These are phyloP conservation scores for Leptura quadrifasciata DNA, from an alignment of 2,888 invertebrate genomes.

Conservation along the genomic window DNA sequence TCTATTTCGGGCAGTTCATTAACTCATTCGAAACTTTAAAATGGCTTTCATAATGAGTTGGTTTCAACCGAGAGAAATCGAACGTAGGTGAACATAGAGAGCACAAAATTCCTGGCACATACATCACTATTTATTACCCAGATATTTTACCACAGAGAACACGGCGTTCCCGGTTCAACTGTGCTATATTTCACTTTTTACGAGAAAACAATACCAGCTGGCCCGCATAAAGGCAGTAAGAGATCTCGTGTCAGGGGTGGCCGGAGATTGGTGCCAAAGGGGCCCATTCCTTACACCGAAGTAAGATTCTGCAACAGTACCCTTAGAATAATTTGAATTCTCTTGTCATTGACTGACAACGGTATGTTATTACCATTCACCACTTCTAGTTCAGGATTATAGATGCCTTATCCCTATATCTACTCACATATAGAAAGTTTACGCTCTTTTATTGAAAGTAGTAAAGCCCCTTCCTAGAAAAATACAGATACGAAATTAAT, in stretches of 20 bases:
- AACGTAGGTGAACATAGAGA: constrained; percentile 36
- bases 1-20: constrained; percentile 11
- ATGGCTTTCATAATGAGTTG: constrained; percentile 28
- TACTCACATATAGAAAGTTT: no score
- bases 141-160: constrained; percentile 55
- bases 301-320: not conserved
- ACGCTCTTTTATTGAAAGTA: no score
- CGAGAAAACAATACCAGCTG: constrained; percentile 57
- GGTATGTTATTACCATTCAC: not conserved
- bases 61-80: constrained; percentile 29
- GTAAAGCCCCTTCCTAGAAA: no score
- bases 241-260: constrained; percentile 30
- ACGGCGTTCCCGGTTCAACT: constrained; percentile 45
- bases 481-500: no score
- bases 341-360: not conserved
- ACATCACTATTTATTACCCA: constrained; percentile 56
- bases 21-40: constrained; percentile 25
- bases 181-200: constrained; percentile 55
- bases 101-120: constrained; percentile 45
- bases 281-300: not conserved
- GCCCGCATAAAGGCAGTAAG: constrained; percentile 38
- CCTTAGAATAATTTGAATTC: not conserved
- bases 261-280: not conserved
- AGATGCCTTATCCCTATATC: no score
- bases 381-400: no score